Evolutionary conservation across 2,113 vertebrate genomes (phyloP).

Genomic region (Mesoclemmys tuberculata): DNA sequence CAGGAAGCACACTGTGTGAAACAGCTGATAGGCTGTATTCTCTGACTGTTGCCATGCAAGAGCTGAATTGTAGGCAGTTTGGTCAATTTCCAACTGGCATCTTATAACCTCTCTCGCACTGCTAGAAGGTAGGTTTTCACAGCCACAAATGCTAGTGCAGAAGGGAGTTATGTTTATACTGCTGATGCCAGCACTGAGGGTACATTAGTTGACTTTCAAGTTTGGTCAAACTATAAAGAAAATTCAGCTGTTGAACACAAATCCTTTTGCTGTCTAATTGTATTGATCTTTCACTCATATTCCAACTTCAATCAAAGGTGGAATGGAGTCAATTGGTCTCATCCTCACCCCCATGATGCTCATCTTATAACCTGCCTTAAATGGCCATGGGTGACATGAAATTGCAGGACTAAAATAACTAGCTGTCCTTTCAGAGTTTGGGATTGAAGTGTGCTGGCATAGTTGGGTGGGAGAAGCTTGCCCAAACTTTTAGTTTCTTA

Average conservation of each 20-base stretch:
- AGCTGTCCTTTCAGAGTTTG: background rate
- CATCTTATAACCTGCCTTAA: background rate
- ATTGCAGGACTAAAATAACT: background rate
- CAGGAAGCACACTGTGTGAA: background rate
- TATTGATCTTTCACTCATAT: background rate
- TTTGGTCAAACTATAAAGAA: background rate
- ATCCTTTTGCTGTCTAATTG: background rate
- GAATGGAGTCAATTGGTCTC: background rate
- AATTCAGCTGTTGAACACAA: background rate
- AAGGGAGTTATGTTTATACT: background rate
- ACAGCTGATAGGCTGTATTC: background rate
- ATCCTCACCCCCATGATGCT: background rate
- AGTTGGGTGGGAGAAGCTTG: background rate
- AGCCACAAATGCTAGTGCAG: background rate
- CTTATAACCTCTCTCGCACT: background rate
- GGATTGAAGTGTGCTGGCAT: background rate
- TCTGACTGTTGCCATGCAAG: background rate
- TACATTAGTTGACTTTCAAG: slow-evolving; percentile 10
- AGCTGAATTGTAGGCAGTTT: background rate
- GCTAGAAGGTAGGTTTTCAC: background rate
- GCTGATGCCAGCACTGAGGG: background rate
- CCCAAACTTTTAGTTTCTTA: background rate
- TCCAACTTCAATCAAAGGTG: background rate
- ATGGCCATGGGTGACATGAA: background rate
- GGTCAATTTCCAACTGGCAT: background rate